These are phyloP conservation scores for Thysanoteuthis rhombus DNA, from an alignment of 2,888 invertebrate genomes.

Conservation along the genomic window DNA sequence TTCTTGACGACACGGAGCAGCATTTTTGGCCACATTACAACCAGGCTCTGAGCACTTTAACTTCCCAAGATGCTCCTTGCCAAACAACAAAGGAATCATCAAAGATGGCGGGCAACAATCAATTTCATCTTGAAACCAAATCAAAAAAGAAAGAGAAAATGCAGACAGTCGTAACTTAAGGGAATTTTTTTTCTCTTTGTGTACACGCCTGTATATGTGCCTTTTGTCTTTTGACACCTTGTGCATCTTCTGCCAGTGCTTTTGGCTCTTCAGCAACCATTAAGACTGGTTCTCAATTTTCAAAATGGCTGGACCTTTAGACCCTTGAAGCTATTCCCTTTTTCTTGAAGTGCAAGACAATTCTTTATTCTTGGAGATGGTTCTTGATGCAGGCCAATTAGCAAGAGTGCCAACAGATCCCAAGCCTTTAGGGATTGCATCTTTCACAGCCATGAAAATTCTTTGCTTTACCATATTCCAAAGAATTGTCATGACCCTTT, in stretches of 20 bases:
- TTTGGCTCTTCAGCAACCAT: neutral
- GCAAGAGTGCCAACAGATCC: slow-evolving; percentile 12
- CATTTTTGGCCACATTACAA: neutral
- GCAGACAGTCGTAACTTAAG: neutral
- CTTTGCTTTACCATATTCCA: too few species aligned
- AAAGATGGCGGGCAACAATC: neutral
- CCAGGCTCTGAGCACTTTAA: neutral
- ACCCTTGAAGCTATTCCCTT: neutral
- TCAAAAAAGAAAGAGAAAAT: neutral
- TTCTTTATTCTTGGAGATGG: neutral
- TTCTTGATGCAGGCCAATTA: neutral
- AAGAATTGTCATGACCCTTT: neutral
- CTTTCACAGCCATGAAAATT: neutral
- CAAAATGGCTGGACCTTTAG: neutral
- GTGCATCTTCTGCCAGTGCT: neutral
- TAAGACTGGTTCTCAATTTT: neutral
- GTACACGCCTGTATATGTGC: neutral
- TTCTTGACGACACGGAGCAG: neutral
- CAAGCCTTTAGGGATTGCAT: neutral
- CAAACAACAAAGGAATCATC: neutral
- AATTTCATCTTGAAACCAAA: neutral
- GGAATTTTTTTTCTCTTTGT: neutral
- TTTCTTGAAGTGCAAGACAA: slow-evolving; percentile 12
- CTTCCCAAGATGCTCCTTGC: neutral
- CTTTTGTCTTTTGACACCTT: neutral